These are phyloP conservation scores for Mus musculus DNA, from an alignment of 2,113 vertebrate genomes.

Conservation along the genomic window DNA sequence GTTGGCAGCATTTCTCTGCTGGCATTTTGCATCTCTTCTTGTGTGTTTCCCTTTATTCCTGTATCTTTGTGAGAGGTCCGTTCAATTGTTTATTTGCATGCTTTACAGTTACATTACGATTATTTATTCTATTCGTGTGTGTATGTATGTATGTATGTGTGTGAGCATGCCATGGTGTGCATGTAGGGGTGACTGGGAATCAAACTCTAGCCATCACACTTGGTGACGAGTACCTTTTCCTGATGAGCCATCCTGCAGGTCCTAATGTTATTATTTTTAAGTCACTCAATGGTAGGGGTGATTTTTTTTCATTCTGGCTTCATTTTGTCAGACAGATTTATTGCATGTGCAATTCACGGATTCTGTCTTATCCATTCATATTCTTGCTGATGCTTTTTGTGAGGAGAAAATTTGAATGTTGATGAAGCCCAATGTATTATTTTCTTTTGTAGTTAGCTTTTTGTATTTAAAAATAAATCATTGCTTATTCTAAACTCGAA, in stretches of 20 bases:
- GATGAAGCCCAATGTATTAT: not conserved
- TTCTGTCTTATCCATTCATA: not conserved
- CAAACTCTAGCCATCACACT: no score
- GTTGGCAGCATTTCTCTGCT: not conserved
- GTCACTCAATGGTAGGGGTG: not conserved
- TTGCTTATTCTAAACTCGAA: not conserved
- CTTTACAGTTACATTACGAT: not conserved
- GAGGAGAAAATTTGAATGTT: slow-evolving; percentile 22
- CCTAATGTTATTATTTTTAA: not conserved
- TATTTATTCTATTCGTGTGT: not conserved
- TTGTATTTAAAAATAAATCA: slow-evolving; percentile 19
- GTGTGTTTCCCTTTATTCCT: not conserved
- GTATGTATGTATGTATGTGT: not conserved
- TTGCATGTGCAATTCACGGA: not conserved
- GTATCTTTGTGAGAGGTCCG: not conserved
- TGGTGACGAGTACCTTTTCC: not conserved
- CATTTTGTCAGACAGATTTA: not conserved
- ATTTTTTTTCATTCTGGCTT: not conserved
- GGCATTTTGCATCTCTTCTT: not conserved
- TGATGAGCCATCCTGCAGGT: not conserved
- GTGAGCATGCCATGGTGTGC: not conserved
- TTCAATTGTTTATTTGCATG: not conserved
- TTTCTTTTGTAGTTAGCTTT: slow-evolving; percentile 4
- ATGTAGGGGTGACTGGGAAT: not conserved
- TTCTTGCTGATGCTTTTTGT: not conserved